Evolutionary conservation across 1,140 invertebrate species (phyloP).

Genomic region (Melitaea cinxia): DNA sequence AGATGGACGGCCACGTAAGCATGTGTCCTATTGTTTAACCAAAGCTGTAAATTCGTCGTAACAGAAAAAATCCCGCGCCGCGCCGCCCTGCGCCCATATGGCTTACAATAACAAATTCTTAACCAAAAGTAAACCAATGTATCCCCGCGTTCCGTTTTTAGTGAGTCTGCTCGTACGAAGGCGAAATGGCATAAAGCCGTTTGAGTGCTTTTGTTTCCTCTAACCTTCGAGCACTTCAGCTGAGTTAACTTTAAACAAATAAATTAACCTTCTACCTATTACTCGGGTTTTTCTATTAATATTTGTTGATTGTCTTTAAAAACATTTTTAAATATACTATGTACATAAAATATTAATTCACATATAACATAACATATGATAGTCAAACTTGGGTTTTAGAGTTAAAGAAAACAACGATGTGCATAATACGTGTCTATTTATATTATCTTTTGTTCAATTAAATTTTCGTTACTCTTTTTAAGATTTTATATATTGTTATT

Average conservation of each 20-base stretch:
- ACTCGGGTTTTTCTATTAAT: too few relatives aligned
- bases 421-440: too few relatives aligned
- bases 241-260: slow-evolving; percentile 49
- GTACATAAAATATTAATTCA: too few relatives aligned
- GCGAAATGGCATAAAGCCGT: slow-evolving; percentile 68
- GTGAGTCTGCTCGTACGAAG: slow-evolving; percentile 56
- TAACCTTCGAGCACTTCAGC: slow-evolving; percentile 46
- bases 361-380: too few relatives aligned
- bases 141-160: slow-evolving; percentile 70
- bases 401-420: too few relatives aligned
- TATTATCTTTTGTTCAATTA: too few relatives aligned
- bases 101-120: slow-evolving; percentile 80
- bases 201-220: slow-evolving; percentile 66
- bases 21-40: slow-evolving; percentile 77
- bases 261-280: slow-evolving; percentile 23
- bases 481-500: too few relatives aligned
- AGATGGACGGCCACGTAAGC: slow-evolving; percentile 61
- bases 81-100: slow-evolving; percentile 72
- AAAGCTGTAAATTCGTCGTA: slow-evolving; percentile 69
- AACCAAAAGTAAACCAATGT: slow-evolving; percentile 78
- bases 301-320: too few relatives aligned
- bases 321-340: too few relatives aligned
- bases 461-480: too few relatives aligned
- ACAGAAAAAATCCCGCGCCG: slow-evolving; percentile 62
- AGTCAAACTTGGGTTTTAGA: too few relatives aligned